These are phyloP conservation scores for Homarus gammarus DNA, from an alignment of 2,888 invertebrate species.

Conservation along the genomic window DNA sequence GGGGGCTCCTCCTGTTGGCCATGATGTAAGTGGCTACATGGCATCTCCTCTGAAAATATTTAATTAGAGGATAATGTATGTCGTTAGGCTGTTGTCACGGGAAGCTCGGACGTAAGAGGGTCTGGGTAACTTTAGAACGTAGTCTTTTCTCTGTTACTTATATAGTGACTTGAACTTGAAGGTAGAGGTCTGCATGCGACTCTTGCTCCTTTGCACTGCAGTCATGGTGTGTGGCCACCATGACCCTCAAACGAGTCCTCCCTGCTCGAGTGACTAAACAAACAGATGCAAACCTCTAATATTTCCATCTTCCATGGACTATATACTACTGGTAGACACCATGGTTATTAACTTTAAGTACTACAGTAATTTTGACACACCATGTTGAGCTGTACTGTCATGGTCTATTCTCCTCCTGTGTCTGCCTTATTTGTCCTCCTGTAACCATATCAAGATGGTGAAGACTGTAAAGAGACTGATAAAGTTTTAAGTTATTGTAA, in stretches of 20 bases:
- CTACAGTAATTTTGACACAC: slow-evolving; percentile 2
- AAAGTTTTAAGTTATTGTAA: slow-evolving; percentile 8
- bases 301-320: slow-evolving; percentile 14
- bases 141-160: slow-evolving; percentile 32
- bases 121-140: slow-evolving; percentile 34
- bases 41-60: neutral
- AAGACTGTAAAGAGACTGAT: slow-evolving; percentile 4
- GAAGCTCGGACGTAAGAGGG: slow-evolving; percentile 31
- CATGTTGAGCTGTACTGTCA: slow-evolving; percentile 3
- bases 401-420: slow-evolving; percentile 17
- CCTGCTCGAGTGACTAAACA: slow-evolving; percentile 11
- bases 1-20: neutral
- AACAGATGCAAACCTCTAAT: slow-evolving; percentile 18
- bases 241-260: neutral
- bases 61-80: neutral
- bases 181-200: slow-evolving; percentile 57
- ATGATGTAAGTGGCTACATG: neutral
- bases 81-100: neutral
- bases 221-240: slow-evolving; percentile 27
- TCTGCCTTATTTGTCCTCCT: slow-evolving; percentile 16
- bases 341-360: slow-evolving; percentile 18
- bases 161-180: slow-evolving; percentile 40
- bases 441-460: slow-evolving; percentile 24
- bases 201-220: slow-evolving; percentile 20
- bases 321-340: neutral